Percentiles rank a stretch among this genome's conserved stretches.
Conservation (phyloP, 2,113 vertebrate genomes). For the Triplophysa dalaica region DNA sequence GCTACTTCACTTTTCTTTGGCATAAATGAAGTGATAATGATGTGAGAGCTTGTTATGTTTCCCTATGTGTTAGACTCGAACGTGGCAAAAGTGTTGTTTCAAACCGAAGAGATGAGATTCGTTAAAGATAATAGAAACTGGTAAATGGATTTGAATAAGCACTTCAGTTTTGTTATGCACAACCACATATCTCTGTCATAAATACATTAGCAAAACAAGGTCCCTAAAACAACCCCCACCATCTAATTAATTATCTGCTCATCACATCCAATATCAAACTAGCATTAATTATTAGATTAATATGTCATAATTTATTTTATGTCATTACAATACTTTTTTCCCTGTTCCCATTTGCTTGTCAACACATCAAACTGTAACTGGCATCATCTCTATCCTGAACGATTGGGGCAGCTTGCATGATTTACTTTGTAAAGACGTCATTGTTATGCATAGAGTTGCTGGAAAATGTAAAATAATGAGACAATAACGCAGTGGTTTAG, state of each 20-base stretch:
- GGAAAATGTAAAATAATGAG: conserved; percentile 31
- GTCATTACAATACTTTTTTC: not conserved
- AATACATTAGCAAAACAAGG: too few relatives aligned
- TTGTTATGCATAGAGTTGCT: conserved; percentile 41
- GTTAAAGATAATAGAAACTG: not conserved
- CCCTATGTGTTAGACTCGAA: not conserved
- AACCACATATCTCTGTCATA: not conserved
- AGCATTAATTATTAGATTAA: not conserved
- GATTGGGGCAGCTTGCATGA: conserved; percentile 11
- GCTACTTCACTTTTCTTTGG: conserved; percentile 22
- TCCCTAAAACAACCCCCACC: not conserved
- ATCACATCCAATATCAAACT: not conserved
- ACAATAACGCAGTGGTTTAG: conserved; percentile 20
- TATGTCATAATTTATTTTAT: conserved; percentile 7
- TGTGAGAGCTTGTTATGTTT: conserved; percentile 32
- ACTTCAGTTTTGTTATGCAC: not conserved
- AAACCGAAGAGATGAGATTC: not conserved
- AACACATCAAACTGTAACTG: conserved; percentile 13
- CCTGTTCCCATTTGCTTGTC: conserved; percentile 11
- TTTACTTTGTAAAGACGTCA: conserved; percentile 46
- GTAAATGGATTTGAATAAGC: not conserved
- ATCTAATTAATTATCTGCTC: not conserved
- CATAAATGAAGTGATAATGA: conserved; percentile 31
- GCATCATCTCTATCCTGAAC: conserved; percentile 33
- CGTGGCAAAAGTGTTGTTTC: not conserved